Evolutionary conservation across 2,888 invertebrate species (phyloP), one percentile per base, ranked within the genome.

Genomic region (Rhagophthalmus giganteus): DNA sequence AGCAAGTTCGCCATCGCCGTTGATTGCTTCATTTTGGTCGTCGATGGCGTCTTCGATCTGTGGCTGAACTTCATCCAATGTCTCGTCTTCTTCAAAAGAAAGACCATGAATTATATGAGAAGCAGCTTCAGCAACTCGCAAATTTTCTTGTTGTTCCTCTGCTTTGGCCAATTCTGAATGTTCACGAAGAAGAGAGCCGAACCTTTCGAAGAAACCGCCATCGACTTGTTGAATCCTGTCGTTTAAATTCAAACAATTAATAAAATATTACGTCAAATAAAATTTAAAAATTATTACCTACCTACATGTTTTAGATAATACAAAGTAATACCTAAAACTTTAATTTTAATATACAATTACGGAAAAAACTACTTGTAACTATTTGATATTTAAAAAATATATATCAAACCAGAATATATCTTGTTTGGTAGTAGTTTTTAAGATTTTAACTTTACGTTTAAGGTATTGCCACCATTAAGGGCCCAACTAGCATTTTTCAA

Each of bases 181-280:
- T 68, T 86, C 85, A 40, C 82, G 81, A 44, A 90, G 74, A 37
- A 89, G 77, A 0, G 86, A 85, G 0, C 90, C 90, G 63, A 90
- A 88, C 66, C 86, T 87, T 71, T 90, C 90, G 70, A 91, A 90
- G 74, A 90, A 90, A 37, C 89, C 86, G 61, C 87, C 88, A 72
- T 90, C 90, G 10, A 87, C 80, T 76, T 89, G 87, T 77, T 89
- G 89, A 58, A 90, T 81, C 77, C 88, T 88, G 77, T 37, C 79
- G 25, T 11, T 25, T 15, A 7, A 34, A 34, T 34, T 16, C 11
- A 3, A 5, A 14, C 15, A 20, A 20, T 20, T 20, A n/a, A n/a
- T n/a, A n/a, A n/a, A n/a, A n/a, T n/a, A n/a, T n/a, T n/a, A n/a
- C n/a, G n/a, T n/a, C n/a, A n/a, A n/a, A n/a, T n/a, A n/a, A n/a